Conservation (phyloP, 2,797 vertebrate genomes). For the Aplochiton taeniatus region DNA sequence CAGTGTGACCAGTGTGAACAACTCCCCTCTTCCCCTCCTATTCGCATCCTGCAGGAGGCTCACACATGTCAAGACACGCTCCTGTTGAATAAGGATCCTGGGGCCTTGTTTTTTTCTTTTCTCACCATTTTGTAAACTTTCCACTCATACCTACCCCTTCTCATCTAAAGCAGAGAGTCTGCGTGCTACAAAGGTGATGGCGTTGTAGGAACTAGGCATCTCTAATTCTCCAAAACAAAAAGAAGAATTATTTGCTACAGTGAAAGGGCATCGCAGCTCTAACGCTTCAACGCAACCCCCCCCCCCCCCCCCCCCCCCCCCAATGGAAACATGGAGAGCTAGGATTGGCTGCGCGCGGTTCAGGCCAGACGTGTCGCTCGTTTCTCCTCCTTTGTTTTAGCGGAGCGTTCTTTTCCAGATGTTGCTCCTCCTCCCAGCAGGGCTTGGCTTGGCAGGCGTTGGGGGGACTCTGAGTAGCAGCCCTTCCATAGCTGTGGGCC, state of each 20-base stretch:
- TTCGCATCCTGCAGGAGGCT: constrained; percentile 43
- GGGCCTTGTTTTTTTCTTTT: constrained; percentile 22
- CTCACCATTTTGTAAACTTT: too few relatives aligned
- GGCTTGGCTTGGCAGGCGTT: constrained; percentile 33
- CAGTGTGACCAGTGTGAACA: constrained; percentile 42
- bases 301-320: background rate
- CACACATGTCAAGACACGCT: constrained; percentile 65
- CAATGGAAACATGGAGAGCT: constrained; percentile 1
- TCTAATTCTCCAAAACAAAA: too few relatives aligned
- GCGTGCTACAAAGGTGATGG: too few relatives aligned
- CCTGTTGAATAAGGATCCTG: constrained; percentile 60
- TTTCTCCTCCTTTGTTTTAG: constrained; percentile 40
- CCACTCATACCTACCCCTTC: too few relatives aligned
- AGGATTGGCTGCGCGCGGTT: constrained; percentile 30
- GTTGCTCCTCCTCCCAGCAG: constrained; percentile 64
- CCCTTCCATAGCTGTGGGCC: constrained; percentile 11
- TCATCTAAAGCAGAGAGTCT: too few relatives aligned
- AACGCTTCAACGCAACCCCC: background rate
- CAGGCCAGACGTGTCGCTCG: constrained; percentile 40
- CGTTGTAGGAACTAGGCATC: too few relatives aligned
- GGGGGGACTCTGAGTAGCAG: constrained; percentile 48
- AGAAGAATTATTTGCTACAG: background rate
- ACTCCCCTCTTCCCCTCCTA: constrained; percentile 42
- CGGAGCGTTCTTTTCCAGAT: constrained; percentile 72
- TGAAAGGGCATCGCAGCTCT: background rate